Percentiles rank a stretch among this genome's conserved stretches.
phyloP scores from a whole-genome alignment of 2,113 vertebrate species.

The Taxidea taxus region DNA sequence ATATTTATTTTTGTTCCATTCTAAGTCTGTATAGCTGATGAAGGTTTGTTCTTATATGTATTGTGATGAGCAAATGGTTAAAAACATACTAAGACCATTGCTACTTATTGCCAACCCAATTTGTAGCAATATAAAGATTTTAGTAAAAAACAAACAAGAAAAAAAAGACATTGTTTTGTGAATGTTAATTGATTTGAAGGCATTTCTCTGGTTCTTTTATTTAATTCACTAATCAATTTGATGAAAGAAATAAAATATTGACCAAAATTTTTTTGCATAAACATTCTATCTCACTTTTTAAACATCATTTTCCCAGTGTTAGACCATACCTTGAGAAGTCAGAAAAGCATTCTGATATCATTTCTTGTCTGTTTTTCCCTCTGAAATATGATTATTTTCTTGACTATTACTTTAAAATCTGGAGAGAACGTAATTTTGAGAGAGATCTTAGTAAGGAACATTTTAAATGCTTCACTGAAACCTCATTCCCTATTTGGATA shows the following conservation, averaged over 20 bases:
- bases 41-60: not conserved
- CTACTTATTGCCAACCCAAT: not conserved
- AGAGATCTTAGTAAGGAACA: not conserved
- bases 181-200: not conserved
- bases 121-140: not conserved
- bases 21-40: not conserved
- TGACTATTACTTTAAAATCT: not conserved
- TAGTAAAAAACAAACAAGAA: not conserved
- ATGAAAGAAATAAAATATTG: not conserved
- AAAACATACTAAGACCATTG: not conserved
- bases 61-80: not conserved
- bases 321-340: not conserved
- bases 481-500: not conserved
- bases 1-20: not conserved
- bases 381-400: not conserved
- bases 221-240: not conserved
- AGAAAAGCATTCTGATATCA: not conserved
- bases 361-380: not conserved
- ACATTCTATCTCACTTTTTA: not conserved
- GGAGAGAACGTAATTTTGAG: not conserved
- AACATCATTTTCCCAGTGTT: not conserved
- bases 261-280: not conserved
- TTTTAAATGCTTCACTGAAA: not conserved
- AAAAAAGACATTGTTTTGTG: not conserved
- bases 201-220: not conserved